A percentile compares a stretch with the other conserved stretches of the same genome.
Conservation (phyloP, 2,888 invertebrate species). For the Polymixis flavicincta region DNA sequence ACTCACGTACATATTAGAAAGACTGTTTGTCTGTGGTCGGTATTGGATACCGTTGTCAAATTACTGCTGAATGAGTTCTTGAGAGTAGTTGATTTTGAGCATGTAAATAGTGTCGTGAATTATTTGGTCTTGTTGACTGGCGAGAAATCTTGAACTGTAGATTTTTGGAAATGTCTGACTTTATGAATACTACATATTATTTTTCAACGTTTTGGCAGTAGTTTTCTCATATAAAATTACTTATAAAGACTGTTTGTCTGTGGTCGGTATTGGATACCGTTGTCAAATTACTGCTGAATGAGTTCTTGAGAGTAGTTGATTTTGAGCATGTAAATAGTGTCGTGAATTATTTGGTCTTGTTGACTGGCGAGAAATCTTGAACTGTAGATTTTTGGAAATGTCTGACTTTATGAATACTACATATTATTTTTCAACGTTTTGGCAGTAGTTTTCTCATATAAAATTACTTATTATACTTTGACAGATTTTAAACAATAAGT, state of each 20-base stretch:
- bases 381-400: neutral
- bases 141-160: neutral
- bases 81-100: neutral
- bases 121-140: neutral
- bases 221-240: too few species aligned
- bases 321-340: neutral
- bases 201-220: neutral
- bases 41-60: slow-evolving; percentile 64
- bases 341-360: neutral
- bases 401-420: neutral
- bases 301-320: slow-evolving; percentile 18
- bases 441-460: neutral
- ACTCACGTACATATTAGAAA: slow-evolving; percentile 56
- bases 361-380: neutral
- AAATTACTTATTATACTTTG: neutral
- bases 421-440: neutral
- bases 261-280: slow-evolving; percentile 58
- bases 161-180: neutral
- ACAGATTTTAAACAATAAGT: neutral
- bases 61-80: slow-evolving; percentile 40
- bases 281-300: slow-evolving; percentile 55
- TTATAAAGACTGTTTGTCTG: slow-evolving; percentile 55
- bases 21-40: slow-evolving; percentile 45
- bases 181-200: neutral
- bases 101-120: neutral